Percentiles rank a stretch among this genome's conserved stretches.
Conservation (phyloP, 2,113 vertebrate genomes). For the Clarias magur region DNA sequence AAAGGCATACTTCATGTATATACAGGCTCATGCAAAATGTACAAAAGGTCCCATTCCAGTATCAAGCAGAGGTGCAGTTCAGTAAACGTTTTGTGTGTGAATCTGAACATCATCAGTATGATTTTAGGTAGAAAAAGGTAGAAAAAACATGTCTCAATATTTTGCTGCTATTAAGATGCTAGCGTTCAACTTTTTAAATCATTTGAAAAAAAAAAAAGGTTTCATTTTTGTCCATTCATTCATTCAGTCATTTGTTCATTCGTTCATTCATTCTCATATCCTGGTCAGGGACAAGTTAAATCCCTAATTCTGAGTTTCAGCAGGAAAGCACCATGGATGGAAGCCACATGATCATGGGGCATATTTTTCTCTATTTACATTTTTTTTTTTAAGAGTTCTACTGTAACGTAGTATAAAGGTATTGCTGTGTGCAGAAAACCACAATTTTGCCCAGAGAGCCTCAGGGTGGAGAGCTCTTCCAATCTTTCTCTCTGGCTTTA, state of each 20-base stretch:
- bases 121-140: too few relatives aligned
- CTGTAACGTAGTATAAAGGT: neutral
- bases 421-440: neutral
- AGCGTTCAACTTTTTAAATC: neutral
- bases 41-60: neutral
- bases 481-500: constrained; percentile 23
- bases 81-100: neutral
- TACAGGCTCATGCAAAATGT: neutral
- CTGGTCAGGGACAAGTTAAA: neutral
- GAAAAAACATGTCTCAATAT: too few relatives aligned
- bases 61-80: neutral
- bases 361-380: neutral
- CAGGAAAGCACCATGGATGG: neutral
- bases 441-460: neutral
- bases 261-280: neutral
- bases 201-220: neutral
- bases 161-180: neutral
- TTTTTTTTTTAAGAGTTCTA: neutral
- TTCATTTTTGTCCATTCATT: neutral
- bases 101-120: too few relatives aligned
- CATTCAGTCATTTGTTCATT: neutral
- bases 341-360: neutral
- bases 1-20: neutral
- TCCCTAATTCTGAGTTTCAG: neutral
- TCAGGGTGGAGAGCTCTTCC: constrained; percentile 7